A percentile compares a stretch with the other conserved stretches of the same genome.
These are phyloP conservation scores for Strix uralensis DNA, from an alignment of 2,113 vertebrate species.

Conservation along the genomic window DNA sequence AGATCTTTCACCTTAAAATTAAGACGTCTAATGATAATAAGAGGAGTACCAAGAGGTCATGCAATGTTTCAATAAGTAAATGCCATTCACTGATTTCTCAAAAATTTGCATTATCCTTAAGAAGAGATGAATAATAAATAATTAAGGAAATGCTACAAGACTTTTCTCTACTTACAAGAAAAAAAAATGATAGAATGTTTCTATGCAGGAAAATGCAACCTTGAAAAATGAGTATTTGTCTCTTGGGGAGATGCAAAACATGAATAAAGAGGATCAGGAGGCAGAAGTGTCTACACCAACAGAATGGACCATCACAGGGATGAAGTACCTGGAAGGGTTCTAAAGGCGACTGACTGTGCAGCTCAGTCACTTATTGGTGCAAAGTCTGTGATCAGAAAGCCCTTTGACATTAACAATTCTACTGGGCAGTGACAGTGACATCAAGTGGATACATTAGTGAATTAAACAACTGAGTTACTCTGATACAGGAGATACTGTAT, in stretches of 20 bases:
- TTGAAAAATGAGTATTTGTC: not conserved
- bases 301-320: not conserved
- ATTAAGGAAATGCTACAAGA: not conserved
- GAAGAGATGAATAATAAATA: not conserved
- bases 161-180: not conserved
- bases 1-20: not conserved
- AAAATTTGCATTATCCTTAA: not conserved
- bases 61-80: not conserved
- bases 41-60: not conserved
- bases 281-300: not conserved
- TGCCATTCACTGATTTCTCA: not conserved
- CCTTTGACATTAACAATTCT: conserved; percentile 41
- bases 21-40: not conserved
- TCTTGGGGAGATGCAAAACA: not conserved
- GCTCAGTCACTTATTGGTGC: not conserved
- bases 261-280: not conserved
- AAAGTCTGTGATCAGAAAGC: conserved; percentile 24
- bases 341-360: not conserved
- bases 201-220: not conserved
- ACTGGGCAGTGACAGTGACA: conserved; percentile 66
- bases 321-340: not conserved
- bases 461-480: conserved; percentile 31
- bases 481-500: not conserved
- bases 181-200: not conserved
- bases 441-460: conserved; percentile 65